Base-by-base conservation (phyloP, 2,113 vertebrate species). In the Stercorarius parasiticus region DNA sequence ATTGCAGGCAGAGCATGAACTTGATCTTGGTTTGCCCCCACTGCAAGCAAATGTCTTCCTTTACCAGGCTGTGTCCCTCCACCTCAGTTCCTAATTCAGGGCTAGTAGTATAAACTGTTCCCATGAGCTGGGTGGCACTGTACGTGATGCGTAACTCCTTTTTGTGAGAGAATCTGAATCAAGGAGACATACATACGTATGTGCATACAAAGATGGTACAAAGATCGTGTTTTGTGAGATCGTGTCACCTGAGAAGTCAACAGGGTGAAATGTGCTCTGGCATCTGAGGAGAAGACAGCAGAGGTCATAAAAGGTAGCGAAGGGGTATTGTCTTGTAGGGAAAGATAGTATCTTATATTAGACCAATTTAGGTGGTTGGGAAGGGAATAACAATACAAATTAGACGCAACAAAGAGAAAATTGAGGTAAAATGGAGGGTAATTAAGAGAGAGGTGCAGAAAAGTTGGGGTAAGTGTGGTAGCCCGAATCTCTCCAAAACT, bases 81-180 rank as follows among this genome's bases (percentile, higher is more conserved):
- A n/a, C 66, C 78, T 69, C n/a, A 4, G 38, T 18, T 42, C 38
- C 40, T 40, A 11, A 1, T 30, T 21, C 27, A 22, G 77, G 49
- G 47, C 47, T 49, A 20, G 45, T 47, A 27, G 32, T 1, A 13
- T 19, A 13, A 67, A 3, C 21, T 49, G 6, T 64, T 58, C 77
- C 77, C 32, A 1, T 8, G 49, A 58, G 21, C 34, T 42, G 38
- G 9, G 19, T 38, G 16, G 7, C 43, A 18, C 7, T 18, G 10
- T 40, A 38, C 5, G 0, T 29, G 25, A 66, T 9, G 5, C 1
- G 0, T 13, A 5, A 19, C 58, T 27, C 50, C 22, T 43, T 32
- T 17, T 29, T 58, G 15, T 52, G 71, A 66, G 82, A 73, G 64
- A 18, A 47, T 52, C 70, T 65, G 55, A 1, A 10, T 20, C 11